Base-by-base conservation (phyloP, 2,888 invertebrate species). In the Platycheirus rosarum region DNA sequence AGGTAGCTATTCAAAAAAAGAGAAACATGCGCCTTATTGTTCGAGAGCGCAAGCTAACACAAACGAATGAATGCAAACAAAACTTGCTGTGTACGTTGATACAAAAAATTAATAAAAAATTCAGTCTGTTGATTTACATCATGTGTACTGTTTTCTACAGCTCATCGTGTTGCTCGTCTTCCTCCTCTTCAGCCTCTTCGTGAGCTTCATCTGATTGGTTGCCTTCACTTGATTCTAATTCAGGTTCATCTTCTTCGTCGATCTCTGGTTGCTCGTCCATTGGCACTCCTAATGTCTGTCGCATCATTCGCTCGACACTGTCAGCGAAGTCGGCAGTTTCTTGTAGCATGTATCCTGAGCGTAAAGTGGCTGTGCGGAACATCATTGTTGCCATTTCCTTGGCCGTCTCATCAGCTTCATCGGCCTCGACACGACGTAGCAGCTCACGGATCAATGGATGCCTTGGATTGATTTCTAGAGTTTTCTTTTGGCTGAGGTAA, bases 381-480 rank as follows among this genome's bases (percentile, higher is more conserved):
- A 99, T 94, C 92, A 98, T 95, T 74, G 94, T 86, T 7, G 98
- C 97, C 90, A 97, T 96, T 71, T 95, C 94, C 88, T 94, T 94
- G 9, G 97, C 96, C 1, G 92, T 93, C 11, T 93, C 92, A 90
- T 97, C 97, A 37, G 94, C 93, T 46, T 95, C 93, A 89, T 97
- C 95, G 77, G 94, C 93, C 84, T 93, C 93, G 16, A 98, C 95
- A 86, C 97, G 93, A 29, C 95, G 93, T 88, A 98, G 92, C 85
- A 99, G 92, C 91, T 98, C 98, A 86, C 95, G 95, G 88, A 99
- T 95, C 57, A 99, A 92, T 20, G 99, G 99, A 93, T 99, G 99
- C 63, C 97, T 93, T 44, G 99, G 98, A 92, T 99, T 99, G 87
- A 99, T 95, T 93, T 99, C 99, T 86, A 99, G 92, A 57, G 96